Conservation (phyloP, 1,140 invertebrate species). For the Lysiphlebus fabarum region DNA sequence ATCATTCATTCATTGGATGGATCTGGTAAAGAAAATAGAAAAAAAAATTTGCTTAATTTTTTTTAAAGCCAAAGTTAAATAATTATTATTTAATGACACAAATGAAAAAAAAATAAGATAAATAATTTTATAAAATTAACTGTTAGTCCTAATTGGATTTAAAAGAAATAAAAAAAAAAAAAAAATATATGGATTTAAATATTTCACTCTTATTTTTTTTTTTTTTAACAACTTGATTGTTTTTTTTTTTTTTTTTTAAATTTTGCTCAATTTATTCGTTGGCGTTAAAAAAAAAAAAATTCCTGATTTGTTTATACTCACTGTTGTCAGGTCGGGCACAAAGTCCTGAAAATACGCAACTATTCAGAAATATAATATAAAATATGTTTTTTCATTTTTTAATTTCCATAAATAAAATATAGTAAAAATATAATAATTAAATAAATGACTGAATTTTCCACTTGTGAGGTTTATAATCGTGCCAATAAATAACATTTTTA, state of each 20-base stretch:
- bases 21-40: not conserved
- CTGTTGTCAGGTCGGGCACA: slow-evolving; percentile 56
- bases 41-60: slow-evolving; percentile 30
- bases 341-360: slow-evolving; percentile 58
- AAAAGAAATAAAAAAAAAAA: slow-evolving; percentile 24
- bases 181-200: slow-evolving; percentile 35
- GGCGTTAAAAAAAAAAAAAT: no score
- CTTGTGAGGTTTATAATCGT: not conserved
- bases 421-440: slow-evolving; percentile 1
- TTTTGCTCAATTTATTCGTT: not conserved
- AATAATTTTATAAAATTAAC: no score
- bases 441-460: not conserved
- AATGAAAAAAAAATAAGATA: no score
- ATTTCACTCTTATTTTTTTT: slow-evolving; percentile 41
- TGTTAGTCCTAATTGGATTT: no score
- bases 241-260: slow-evolving; percentile 27
- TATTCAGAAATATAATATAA: slow-evolving; percentile 40
- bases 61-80: slow-evolving; percentile 12
- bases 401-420: slow-evolving; percentile 7
- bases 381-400: slow-evolving; percentile 1
- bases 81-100: no score
- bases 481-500: not conserved
- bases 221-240: not conserved
- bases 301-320: slow-evolving; percentile 47
- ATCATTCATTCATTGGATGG: slow-evolving; percentile 15